These are phyloP conservation scores for Allygus modestus DNA, from an alignment of 2,888 invertebrate species.

Conservation along the genomic window DNA sequence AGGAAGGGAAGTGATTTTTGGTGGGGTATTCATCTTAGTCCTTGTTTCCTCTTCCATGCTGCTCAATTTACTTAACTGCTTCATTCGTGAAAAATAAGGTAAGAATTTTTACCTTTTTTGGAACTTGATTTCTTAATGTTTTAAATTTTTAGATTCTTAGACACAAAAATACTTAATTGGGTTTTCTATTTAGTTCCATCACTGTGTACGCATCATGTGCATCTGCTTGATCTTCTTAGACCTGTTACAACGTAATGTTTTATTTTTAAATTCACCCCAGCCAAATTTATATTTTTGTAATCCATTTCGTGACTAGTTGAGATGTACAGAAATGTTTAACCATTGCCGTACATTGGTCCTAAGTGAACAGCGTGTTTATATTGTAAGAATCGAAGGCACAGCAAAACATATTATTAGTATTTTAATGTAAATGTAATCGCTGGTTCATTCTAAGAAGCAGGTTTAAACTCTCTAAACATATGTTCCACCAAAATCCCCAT, in stretches of 20 bases:
- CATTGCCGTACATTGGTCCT: too few relatives aligned
- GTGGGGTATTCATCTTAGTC: conserved; percentile 47
- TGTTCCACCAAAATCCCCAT: too few relatives aligned
- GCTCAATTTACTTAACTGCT: conserved; percentile 64
- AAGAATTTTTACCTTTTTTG: conserved; percentile 59
- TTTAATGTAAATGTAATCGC: too few relatives aligned
- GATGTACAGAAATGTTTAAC: background rate
- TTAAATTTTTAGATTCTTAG: conserved; percentile 44
- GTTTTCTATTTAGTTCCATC: conserved; percentile 35
- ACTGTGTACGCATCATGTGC: conserved; percentile 46
- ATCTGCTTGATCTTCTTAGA: conserved; percentile 37
- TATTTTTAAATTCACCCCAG: conserved; percentile 3
- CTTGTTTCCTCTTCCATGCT: conserved; percentile 64
- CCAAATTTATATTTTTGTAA: background rate
- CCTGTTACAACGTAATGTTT: background rate
- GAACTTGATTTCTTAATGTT: conserved; percentile 47
- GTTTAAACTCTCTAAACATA: too few relatives aligned
- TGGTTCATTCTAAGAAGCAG: too few relatives aligned
- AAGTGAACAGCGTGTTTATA: too few relatives aligned
- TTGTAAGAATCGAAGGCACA: too few relatives aligned
- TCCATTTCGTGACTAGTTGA: background rate
- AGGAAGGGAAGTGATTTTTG: conserved; percentile 17
- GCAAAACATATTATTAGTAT: too few relatives aligned
- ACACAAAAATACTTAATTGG: conserved; percentile 14
- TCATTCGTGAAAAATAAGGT: conserved; percentile 62